phyloP scores from a whole-genome alignment of 1,140 invertebrate genomes.

The Heliothis subflexa region DNA sequence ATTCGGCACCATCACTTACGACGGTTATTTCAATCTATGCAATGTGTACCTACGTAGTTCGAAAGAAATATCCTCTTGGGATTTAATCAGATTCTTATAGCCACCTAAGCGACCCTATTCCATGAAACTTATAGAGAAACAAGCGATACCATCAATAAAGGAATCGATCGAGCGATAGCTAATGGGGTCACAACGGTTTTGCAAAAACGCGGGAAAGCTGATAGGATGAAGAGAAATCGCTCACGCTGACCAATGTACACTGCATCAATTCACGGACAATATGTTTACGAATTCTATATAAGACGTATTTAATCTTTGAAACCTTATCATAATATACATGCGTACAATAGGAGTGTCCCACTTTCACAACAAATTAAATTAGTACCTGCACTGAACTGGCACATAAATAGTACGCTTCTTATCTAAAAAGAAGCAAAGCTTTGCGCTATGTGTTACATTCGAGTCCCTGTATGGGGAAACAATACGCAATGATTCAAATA shows the following conservation, averaged over 20 bases:
- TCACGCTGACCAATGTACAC: not conserved
- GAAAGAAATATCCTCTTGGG: not conserved
- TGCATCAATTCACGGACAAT: not conserved
- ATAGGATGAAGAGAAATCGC: not conserved
- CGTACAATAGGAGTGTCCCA: slow-evolving; percentile 40
- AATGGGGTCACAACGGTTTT: slow-evolving; percentile 13
- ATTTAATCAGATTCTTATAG: too few species aligned
- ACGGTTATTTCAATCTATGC: not conserved
- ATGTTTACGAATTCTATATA: not conserved
- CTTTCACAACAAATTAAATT: slow-evolving; percentile 48
- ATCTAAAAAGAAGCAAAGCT: slow-evolving; percentile 42
- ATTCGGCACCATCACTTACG: not conserved
- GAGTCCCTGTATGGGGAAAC: slow-evolving; percentile 2
- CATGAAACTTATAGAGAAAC: not conserved
- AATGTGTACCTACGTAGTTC: not conserved
- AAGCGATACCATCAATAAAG: not conserved
- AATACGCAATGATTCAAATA: slow-evolving; percentile 24
- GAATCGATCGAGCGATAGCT: slow-evolving; percentile 6
- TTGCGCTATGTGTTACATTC: slow-evolving; percentile 12
- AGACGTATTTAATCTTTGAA: slow-evolving; percentile 28
- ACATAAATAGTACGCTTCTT: slow-evolving; percentile 43
- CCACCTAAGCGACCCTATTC: not conserved
- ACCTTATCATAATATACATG: slow-evolving; percentile 27
- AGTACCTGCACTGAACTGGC: slow-evolving; percentile 41
- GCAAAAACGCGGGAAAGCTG: not conserved